Conservation (phyloP, 2,113 vertebrate species). For the Myotis brandtii region DNA sequence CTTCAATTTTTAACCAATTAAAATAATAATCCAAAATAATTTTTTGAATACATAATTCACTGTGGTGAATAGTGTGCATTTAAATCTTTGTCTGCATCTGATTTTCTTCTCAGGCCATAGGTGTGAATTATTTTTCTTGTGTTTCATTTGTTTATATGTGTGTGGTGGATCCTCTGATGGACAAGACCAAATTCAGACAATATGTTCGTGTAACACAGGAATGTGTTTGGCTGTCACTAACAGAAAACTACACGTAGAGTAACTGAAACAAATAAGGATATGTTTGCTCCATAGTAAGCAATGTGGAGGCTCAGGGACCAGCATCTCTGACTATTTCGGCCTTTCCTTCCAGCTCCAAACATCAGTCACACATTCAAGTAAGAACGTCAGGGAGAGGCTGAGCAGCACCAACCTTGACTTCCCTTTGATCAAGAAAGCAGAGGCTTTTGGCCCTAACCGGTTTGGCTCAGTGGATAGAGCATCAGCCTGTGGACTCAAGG, state of each 20-base stretch:
- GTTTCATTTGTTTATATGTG: background rate
- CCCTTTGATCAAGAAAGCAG: background rate
- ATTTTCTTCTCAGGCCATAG: background rate
- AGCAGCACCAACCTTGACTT: background rate
- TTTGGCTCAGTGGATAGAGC: too few relatives aligned
- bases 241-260: background rate
- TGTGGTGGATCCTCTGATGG: background rate
- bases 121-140: background rate
- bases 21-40: conserved; percentile 11
- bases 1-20: conserved; percentile 42
- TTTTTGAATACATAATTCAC: background rate
- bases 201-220: background rate
- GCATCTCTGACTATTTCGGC: background rate
- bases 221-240: background rate
- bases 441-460: background rate
- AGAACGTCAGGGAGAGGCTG: background rate
- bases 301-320: background rate
- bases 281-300: background rate
- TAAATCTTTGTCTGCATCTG: conserved; percentile 3
- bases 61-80: background rate
- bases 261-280: background rate
- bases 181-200: conserved; percentile 33
- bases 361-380: background rate
- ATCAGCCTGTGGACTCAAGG: too few relatives aligned
- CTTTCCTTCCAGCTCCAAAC: background rate